Conservation (phyloP, 2,113 vertebrate species). For the Gymnarchus niloticus region DNA sequence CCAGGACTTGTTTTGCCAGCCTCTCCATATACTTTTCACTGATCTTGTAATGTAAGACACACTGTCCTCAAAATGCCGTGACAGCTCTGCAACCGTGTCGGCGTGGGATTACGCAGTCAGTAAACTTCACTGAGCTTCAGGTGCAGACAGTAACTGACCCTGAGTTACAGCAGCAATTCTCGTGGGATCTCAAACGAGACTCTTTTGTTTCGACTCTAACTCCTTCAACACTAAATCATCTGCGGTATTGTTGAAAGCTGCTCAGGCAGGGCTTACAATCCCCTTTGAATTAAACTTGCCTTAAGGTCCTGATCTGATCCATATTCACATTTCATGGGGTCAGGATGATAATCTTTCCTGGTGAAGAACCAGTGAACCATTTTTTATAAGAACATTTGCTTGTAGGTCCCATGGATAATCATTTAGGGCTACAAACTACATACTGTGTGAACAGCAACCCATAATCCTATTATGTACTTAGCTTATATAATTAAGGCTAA, state of each 20-base stretch:
- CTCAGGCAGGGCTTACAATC: not conserved
- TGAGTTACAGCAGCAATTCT: not conserved
- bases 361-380: not conserved
- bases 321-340: not conserved
- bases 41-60: no score
- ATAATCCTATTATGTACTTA: conserved; percentile 11
- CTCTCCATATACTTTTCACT: no score
- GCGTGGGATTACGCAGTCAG: not conserved
- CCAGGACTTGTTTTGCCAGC: no score
- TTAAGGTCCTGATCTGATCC: not conserved
- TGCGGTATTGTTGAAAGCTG: not conserved
- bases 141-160: not conserved
- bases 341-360: not conserved
- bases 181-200: not conserved
- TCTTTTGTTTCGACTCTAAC: not conserved
- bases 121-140: not conserved
- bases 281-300: not conserved
- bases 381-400: not conserved
- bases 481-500: not conserved
- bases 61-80: no score
- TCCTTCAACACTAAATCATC: not conserved
- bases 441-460: not conserved
- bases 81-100: not conserved
- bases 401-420: not conserved
- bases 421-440: not conserved